A percentile compares a stretch with the other conserved stretches of the same genome.
Evolutionary conservation across 2,797 vertebrate genomes (phyloP).

Genomic region (Anguilla pacifica): DNA sequence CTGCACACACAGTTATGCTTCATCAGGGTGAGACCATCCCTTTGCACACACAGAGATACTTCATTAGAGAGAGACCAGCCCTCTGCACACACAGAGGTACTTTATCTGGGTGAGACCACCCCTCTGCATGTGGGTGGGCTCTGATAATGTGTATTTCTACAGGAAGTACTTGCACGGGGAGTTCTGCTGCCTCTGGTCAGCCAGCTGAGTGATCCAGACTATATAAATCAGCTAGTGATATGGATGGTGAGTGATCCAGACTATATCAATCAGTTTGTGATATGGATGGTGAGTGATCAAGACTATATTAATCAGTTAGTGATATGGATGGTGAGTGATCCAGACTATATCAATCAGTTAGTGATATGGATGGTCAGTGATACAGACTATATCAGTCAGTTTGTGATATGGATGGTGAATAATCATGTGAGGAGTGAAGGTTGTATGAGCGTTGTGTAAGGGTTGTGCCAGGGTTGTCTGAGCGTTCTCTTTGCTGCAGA

Average conservation of each 20-base stretch:
- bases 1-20: not conserved
- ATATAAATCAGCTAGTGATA: conserved; percentile 98
- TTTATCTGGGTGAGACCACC: not conserved
- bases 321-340: not conserved
- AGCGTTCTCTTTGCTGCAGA: conserved; percentile 67
- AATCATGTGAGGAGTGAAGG: not conserved
- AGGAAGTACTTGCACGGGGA: conserved; percentile 97
- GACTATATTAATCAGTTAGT: conserved; percentile 96
- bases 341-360: too few species aligned
- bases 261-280: conserved; percentile 99
- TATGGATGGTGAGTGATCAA: conserved; percentile 98
- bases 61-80: conserved; percentile 85
- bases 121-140: not conserved
- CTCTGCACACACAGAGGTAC: not conserved
- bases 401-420: conserved; percentile 30
- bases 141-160: conserved; percentile 41
- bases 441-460: conserved; percentile 30
- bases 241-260: conserved; percentile 94
- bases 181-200: conserved; percentile 97
- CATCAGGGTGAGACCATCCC: not conserved
- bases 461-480: not conserved
- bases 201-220: conserved; percentile 99
- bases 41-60: conserved; percentile 79
- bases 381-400: not conserved
- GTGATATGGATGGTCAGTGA: not conserved